Conservation (phyloP, 2,888 invertebrate genomes). For the Zygaena filipendulae region DNA sequence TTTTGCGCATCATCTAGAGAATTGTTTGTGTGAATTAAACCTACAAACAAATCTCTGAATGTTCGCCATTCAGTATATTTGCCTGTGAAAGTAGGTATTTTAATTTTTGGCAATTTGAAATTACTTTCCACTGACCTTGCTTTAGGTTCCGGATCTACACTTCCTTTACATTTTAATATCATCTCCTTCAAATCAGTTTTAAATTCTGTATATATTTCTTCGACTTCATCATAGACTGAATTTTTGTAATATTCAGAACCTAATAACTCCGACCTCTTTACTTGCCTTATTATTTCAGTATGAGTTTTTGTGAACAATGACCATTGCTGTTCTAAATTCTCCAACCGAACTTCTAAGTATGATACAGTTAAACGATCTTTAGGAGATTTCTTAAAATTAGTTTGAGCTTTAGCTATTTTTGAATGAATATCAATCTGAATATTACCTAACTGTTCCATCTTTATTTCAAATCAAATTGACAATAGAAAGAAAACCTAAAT, state of each 20-base stretch:
- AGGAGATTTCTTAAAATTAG: too few species aligned
- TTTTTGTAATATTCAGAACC: conserved; percentile 3
- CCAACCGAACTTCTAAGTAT: conserved; percentile 8
- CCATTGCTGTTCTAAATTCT: conserved; percentile 13
- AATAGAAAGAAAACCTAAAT: too few species aligned
- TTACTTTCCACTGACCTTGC: too few species aligned
- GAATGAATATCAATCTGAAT: too few species aligned
- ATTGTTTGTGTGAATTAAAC: conserved; percentile 8
- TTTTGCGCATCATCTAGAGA: conserved; percentile 10
- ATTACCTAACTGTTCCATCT: too few species aligned
- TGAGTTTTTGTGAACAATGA: conserved; percentile 5
- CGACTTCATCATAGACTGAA: conserved; percentile 4
- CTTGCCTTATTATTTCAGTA: conserved; percentile 1
- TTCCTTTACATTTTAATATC: conserved; percentile 2
- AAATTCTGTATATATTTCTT: conserved; percentile 6
- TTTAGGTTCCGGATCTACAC: conserved; percentile 1
- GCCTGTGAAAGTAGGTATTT: conserved; percentile 9
- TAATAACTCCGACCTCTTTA: conserved; percentile 1
- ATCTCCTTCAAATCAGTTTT: conserved; percentile 8
- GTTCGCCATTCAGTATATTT: conserved; percentile 10
- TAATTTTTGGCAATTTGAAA: conserved; percentile 11
- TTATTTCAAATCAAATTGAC: too few species aligned
- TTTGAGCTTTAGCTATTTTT: too few species aligned
- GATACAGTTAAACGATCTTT: conserved; percentile 6
- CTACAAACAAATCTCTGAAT: conserved; percentile 12